Evolutionary conservation across 1,140 invertebrate genomes (phyloP).

Genomic region (Trachymyrmex cornetzi): DNA sequence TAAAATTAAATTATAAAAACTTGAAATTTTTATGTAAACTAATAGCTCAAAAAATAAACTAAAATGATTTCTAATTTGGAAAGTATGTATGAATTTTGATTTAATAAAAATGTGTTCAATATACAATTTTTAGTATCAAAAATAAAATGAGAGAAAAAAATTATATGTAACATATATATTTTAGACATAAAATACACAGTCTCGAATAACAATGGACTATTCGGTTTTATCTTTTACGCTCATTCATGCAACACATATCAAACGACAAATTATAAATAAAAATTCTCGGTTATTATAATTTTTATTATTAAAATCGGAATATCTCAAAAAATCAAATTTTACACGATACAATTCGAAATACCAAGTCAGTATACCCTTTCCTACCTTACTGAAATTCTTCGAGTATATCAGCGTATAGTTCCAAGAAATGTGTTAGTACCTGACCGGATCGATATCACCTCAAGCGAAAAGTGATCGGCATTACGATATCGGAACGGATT

Average conservation of each 20-base stretch:
- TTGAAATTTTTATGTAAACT: neutral
- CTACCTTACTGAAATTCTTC: conserved; percentile 24
- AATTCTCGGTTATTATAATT: neutral
- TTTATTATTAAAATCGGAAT: neutral
- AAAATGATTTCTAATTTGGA: neutral
- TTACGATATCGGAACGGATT: conserved; percentile 66
- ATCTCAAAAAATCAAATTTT: conserved; percentile 9
- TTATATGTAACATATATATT: neutral
- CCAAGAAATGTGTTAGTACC: conserved; percentile 53
- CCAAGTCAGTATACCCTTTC: conserved; percentile 23
- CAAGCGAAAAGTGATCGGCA: conserved; percentile 65
- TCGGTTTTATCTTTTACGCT: neutral
- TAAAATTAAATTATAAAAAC: neutral
- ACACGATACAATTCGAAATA: neutral
- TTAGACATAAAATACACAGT: neutral
- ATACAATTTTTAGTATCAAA: neutral
- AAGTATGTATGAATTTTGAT: neutral
- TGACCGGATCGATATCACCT: conserved; percentile 67
- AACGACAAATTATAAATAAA: neutral
- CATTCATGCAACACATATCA: neutral
- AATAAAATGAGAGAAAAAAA: neutral
- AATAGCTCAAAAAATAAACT: neutral
- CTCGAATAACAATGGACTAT: neutral
- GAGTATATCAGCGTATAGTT: conserved; percentile 29
- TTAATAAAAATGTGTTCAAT: neutral